phyloP scores from a whole-genome alignment of 2,888 invertebrate genomes.

The Anoncus sp. region DNA sequence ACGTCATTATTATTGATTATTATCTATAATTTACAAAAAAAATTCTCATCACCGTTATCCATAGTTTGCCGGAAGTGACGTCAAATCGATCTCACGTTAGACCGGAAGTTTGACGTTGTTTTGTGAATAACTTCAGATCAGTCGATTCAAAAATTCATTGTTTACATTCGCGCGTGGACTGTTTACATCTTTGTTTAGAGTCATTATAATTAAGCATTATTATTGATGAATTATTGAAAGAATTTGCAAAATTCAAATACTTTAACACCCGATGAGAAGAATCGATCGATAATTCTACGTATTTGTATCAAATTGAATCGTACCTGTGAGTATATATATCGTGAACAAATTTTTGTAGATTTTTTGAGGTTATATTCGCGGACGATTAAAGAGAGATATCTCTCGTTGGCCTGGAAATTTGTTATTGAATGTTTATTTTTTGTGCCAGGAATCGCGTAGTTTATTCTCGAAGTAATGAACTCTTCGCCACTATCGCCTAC shows the following conservation, averaged over 20 bases:
- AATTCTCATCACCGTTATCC: not conserved
- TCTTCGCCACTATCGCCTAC: conserved; percentile 77
- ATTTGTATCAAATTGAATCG: not conserved
- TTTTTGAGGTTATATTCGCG: conserved; percentile 52
- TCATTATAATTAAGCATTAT: not conserved
- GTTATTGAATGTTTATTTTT: conserved; percentile 3
- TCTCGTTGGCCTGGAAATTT: not conserved
- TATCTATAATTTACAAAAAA: no score
- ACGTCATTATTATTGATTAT: no score
- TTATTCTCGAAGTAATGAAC: conserved; percentile 75
- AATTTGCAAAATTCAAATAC: not conserved
- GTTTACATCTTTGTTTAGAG: not conserved
- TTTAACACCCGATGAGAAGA: not conserved
- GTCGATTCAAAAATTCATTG: conserved; percentile 39
- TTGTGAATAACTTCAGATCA: conserved; percentile 6
- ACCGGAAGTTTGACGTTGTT: not conserved
- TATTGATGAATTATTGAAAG: not conserved
- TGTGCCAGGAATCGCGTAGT: conserved; percentile 12
- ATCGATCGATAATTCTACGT: not conserved
- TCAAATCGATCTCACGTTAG: not conserved
- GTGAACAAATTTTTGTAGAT: not conserved
- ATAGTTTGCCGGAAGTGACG: conserved; percentile 18
- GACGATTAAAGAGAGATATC: conserved; percentile 2
- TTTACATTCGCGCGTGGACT: conserved; percentile 20
- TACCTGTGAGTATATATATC: not conserved